Evolutionary conservation across 2,113 vertebrate genomes (phyloP).

Genomic region (Ornithorhynchus anatinus): DNA sequence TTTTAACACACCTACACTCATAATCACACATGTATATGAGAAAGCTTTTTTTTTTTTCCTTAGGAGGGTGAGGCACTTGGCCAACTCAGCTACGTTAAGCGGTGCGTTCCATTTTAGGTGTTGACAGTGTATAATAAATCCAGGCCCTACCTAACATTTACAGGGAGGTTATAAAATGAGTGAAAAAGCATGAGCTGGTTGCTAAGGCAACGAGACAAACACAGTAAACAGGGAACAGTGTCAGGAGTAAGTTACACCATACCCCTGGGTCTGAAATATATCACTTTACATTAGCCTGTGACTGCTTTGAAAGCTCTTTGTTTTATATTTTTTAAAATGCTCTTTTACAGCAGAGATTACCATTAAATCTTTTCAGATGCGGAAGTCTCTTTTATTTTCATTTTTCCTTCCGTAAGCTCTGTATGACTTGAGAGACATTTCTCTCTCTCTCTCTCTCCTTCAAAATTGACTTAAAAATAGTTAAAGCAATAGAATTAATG

Average conservation of each 20-base stretch:
- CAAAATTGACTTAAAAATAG: conserved; percentile 19
- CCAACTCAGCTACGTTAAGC: conserved; percentile 75
- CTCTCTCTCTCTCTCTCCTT: conserved; percentile 56
- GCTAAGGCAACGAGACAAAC: conserved; percentile 85
- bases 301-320: conserved; percentile 75
- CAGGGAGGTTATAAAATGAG: conserved; percentile 84
- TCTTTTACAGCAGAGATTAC: conserved; percentile 60
- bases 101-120: conserved; percentile 81
- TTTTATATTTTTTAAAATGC: conserved; percentile 69
- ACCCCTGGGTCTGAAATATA: conserved; percentile 76
- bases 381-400: conserved; percentile 18
- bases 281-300: conserved; percentile 76
- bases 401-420: background rate
- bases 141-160: conserved; percentile 82
- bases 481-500: conserved; percentile 57
- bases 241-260: conserved; percentile 77
- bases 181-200: conserved; percentile 79
- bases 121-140: conserved; percentile 87
- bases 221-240: conserved; percentile 80
- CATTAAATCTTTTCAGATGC: conserved; percentile 60
- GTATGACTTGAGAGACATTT: conserved; percentile 20
- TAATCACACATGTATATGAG: background rate
- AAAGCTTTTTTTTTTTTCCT: background rate
- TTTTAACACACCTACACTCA: background rate
- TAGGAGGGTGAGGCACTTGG: conserved; percentile 54